These are phyloP conservation scores for Zaprionus capensis DNA, from an alignment of 1,140 invertebrate genomes.

Conservation along the genomic window DNA sequence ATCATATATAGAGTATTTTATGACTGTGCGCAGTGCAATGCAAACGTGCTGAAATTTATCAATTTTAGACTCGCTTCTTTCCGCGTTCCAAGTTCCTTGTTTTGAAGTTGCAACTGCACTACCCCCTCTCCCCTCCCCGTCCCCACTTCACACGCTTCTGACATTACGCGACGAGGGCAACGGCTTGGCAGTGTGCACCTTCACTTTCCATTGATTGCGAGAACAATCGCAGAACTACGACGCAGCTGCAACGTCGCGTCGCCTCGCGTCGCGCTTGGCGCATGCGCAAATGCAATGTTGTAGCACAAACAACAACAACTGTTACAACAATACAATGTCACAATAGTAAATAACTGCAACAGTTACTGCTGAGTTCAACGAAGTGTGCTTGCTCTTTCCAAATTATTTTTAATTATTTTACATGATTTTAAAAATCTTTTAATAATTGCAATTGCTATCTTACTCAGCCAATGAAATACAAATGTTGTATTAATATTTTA, in stretches of 20 bases:
- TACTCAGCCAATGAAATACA: no score
- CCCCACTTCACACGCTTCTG: neutral
- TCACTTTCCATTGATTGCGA: conserved; percentile 64
- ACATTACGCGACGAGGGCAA: conserved; percentile 50
- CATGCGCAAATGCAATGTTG: conserved; percentile 56
- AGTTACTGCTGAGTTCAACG: neutral
- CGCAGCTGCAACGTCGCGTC: conserved; percentile 50
- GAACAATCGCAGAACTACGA: conserved; percentile 49
- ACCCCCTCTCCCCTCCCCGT: neutral
- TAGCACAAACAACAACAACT: conserved; percentile 15
- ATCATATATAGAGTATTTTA: neutral
- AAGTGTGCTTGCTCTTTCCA: conserved; percentile 14
- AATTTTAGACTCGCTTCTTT: conserved; percentile 25
- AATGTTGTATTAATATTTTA: no score
- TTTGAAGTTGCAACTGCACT: neutral
- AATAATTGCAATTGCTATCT: neutral
- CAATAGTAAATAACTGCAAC: conserved; percentile 1
- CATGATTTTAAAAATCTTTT: neutral
- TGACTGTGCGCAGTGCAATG: neutral
- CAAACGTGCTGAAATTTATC: conserved; percentile 11
- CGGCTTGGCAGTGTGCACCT: conserved; percentile 34
- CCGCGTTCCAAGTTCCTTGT: conserved; percentile 8
- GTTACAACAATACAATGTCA: conserved; percentile 3
- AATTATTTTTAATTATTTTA: neutral
- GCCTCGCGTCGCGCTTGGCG: conserved; percentile 8